These are phyloP conservation scores for Anarsia innoxiella DNA, from an alignment of 2,888 invertebrate genomes.

Conservation along the genomic window DNA sequence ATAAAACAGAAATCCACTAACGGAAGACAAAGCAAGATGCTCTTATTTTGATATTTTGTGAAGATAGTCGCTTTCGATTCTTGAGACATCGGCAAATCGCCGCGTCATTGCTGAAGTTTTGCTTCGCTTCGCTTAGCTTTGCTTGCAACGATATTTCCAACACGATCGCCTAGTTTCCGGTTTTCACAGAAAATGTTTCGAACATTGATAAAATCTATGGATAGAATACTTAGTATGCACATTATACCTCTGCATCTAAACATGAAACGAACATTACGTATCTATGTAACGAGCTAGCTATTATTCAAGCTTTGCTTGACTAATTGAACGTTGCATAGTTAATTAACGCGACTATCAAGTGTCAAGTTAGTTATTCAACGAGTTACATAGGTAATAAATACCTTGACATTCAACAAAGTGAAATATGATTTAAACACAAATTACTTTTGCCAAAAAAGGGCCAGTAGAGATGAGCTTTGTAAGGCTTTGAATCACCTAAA, in stretches of 20 bases:
- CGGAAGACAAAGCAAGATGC: conserved; percentile 45
- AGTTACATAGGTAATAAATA: no score
- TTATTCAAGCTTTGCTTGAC: conserved; percentile 10
- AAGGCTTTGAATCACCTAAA: no score
- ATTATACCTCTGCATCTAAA: no score
- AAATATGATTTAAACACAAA: no score
- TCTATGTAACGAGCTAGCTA: conserved; percentile 4
- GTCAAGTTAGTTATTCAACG: conserved; percentile 1
- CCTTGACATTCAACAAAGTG: no score
- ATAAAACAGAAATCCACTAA: conserved; percentile 17
- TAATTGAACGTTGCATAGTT: conserved; percentile 14
- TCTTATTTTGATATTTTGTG: conserved; percentile 52
- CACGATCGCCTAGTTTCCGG: conserved; percentile 34
- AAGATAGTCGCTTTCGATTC: conserved; percentile 26
- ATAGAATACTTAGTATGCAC: neutral
- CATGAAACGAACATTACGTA: conserved; percentile 1
- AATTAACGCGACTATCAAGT: conserved; percentile 10
- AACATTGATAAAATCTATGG: conserved; percentile 23
- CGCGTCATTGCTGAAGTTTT: conserved; percentile 55
- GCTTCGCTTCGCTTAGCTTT: conserved; percentile 46
- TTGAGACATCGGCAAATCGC: conserved; percentile 35
- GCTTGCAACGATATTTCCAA: conserved; percentile 49
- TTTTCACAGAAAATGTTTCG: conserved; percentile 30
- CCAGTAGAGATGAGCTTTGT: no score
- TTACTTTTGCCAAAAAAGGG: no score